Conservation (phyloP, 2,113 vertebrate species). For the Coptodon rendalli region DNA sequence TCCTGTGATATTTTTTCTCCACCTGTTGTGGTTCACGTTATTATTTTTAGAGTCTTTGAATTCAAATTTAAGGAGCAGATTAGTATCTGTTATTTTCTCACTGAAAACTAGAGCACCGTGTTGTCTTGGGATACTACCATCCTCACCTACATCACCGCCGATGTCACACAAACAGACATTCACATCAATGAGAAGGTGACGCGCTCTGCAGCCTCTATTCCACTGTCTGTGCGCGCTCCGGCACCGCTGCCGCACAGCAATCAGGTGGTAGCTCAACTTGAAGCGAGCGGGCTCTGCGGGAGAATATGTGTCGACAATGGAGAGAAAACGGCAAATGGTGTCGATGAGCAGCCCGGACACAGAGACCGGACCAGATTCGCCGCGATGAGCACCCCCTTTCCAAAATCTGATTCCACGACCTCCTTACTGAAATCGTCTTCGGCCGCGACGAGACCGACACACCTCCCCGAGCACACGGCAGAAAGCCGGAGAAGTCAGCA, state of each 20-base stretch:
- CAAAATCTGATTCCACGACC: conserved; percentile 86
- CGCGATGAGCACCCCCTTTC: conserved; percentile 84
- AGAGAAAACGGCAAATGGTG: neutral
- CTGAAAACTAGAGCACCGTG: neutral
- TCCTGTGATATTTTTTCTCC: neutral
- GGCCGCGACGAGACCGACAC: conserved; percentile 51
- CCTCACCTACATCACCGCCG: conserved; percentile 27
- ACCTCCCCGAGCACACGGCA: conserved; percentile 38
- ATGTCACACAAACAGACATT: neutral
- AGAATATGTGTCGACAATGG: conserved; percentile 4
- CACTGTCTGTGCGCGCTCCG: conserved; percentile 27
- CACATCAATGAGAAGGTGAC: conserved; percentile 59
- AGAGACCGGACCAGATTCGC: conserved; percentile 11
- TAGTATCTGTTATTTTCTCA: neutral
- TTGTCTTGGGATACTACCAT: neutral
- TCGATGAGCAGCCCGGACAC: neutral
- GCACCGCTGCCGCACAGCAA: conserved; percentile 26
- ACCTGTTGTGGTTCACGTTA: neutral
- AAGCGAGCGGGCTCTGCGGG: neutral
- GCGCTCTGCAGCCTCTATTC: conserved; percentile 24
- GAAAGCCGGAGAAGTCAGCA: conserved; percentile 56
- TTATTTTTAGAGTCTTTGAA: neutral
- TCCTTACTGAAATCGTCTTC: conserved; percentile 78
- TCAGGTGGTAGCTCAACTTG: conserved; percentile 52
- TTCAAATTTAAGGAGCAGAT: neutral